phyloP scores from a whole-genome alignment of 2,113 vertebrate genomes.

The Siniperca knerii region DNA sequence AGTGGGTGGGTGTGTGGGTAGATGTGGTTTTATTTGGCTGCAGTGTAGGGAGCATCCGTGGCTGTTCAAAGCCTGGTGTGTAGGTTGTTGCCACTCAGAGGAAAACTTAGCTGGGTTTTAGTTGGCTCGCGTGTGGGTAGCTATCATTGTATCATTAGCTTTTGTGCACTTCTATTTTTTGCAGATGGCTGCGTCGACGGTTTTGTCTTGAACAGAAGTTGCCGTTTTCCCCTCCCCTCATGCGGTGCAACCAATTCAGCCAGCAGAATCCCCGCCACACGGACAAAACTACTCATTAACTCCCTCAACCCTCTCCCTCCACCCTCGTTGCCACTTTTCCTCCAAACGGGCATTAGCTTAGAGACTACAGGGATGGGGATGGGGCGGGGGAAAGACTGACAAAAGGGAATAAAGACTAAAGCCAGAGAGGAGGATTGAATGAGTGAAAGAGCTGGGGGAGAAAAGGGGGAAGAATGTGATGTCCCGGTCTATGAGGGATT shows the following conservation, averaged over 20 bases:
- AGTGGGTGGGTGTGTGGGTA: constrained; percentile 65
- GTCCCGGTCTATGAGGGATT: constrained; percentile 78
- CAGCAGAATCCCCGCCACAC: constrained; percentile 55
- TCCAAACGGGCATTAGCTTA: constrained; percentile 60
- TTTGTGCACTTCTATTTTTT: constrained; percentile 50
- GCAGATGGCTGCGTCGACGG: constrained; percentile 25
- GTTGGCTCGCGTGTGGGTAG: constrained; percentile 49
- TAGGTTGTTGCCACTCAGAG: constrained; percentile 62
- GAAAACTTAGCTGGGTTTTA: constrained; percentile 51
- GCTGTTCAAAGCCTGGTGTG: constrained; percentile 59
- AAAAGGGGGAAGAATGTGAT: constrained; percentile 74
- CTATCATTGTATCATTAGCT: constrained; percentile 64
- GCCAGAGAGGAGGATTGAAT: constrained; percentile 73
- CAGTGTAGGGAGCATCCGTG: constrained; percentile 30
- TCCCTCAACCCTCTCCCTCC: constrained; percentile 49
- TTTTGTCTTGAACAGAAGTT: constrained; percentile 48
- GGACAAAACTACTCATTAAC: constrained; percentile 76
- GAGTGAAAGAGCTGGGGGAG: constrained; percentile 74
- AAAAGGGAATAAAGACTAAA: constrained; percentile 69
- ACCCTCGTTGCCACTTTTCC: constrained; percentile 37
- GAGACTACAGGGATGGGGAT: constrained; percentile 67
- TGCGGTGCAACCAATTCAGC: constrained; percentile 47
- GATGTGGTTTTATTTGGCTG: constrained; percentile 62
- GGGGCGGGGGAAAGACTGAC: constrained; percentile 57
- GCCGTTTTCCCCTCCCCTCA: constrained; percentile 36